Base-by-base conservation (phyloP, 1,140 invertebrate genomes). In the Episyrphus balteatus region DNA sequence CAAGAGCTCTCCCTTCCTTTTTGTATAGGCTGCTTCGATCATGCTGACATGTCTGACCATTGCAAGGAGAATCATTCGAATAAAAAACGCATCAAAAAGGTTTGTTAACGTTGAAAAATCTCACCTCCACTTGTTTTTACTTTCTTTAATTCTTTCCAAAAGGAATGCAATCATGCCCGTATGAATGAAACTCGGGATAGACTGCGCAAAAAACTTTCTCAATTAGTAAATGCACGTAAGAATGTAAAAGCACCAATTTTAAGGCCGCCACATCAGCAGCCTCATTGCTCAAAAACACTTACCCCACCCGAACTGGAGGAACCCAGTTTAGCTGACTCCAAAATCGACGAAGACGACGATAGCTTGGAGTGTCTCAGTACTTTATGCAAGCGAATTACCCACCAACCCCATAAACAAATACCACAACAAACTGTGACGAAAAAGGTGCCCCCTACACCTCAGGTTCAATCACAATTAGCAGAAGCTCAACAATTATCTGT, bases 131-230 rank as follows among this genome's bases (percentile, higher is more conserved):
- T n/a, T 9, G 13, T 18, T 18, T 41, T 18, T 10, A 40, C 15
- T 31, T 31, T 39, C 14, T 40, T 38, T 41, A 36, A 21, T 10
- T 26, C 10, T 37, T 14, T 15, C 15, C 36, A 13, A 5, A 12
- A 54, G 52, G 64, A 66, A 44, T 66, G 64, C 46, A 66, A 56
- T 51, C 64, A 66, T 53, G 63, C 62, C 1, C 60, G 64, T 5
- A 65, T 64, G 31, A 71, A 68, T 30, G 71, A 74, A 52, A 70
- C 70, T 1, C 62, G 71, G 11, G 70, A 73, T 54, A 60, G 71
- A 21, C 52, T 74, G 37, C 63, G 71, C 41, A 71, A 68, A 45
- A 70, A 72, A 46, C 53, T 73, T 15, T 61, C 66, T 33, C 68
- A 72, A 47, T 55, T 65, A 46, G 57, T 61, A 5, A 65, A 61